A percentile compares a stretch with the other conserved stretches of the same genome.
Evolutionary conservation across 2,888 invertebrate genomes (phyloP).

Genomic region (Vannuccia rotundouncinata): DNA sequence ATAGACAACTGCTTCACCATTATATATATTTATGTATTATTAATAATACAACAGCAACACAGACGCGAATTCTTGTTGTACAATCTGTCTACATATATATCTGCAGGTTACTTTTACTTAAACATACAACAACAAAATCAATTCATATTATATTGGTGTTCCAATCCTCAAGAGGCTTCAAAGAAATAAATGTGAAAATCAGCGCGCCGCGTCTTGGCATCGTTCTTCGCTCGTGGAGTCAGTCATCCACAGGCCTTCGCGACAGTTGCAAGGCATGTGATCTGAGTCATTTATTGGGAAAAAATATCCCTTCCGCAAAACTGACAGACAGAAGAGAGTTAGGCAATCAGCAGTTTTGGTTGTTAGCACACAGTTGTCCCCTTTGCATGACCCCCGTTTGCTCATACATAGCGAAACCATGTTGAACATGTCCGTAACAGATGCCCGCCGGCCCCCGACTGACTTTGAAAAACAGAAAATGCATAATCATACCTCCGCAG

Average conservation of each 20-base stretch:
- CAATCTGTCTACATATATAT: neutral
- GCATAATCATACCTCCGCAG: neutral
- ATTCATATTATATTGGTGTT: too few species aligned
- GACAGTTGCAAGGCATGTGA: neutral
- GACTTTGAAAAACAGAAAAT: neutral
- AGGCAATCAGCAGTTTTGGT: neutral
- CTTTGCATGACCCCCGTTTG: too few species aligned
- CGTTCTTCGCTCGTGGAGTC: neutral
- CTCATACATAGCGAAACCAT: neutral
- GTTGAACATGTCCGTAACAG: neutral
- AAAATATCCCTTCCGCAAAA: too few species aligned
- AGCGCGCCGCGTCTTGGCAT: too few species aligned
- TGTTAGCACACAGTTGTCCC: too few species aligned
- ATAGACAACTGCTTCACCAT: neutral
- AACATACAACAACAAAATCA: too few species aligned
- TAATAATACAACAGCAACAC: too few species aligned
- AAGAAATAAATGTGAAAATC: too few species aligned
- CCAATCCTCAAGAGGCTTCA: too few species aligned
- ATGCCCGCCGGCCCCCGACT: neutral
- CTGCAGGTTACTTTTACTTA: too few species aligned
- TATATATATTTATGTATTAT: neutral
- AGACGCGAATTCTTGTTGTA: too few species aligned
- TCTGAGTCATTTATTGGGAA: neutral
- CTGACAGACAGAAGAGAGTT: neutral
- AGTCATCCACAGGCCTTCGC: neutral